phyloP scores from a whole-genome alignment of 2,113 vertebrate genomes.

The Australoheros scitulus region DNA sequence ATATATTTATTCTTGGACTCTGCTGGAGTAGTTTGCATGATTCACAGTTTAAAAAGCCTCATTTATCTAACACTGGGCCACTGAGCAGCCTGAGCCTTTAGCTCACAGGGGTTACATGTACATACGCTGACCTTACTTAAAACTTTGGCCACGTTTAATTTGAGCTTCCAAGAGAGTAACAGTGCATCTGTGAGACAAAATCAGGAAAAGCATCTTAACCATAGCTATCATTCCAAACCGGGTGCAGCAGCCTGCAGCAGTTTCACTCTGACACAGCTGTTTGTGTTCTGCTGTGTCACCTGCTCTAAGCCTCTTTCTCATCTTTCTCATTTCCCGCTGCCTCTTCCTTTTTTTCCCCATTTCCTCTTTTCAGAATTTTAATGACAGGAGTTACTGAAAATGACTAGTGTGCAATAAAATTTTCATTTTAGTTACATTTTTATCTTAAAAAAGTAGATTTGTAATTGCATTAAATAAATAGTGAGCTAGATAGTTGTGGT shows the following conservation, averaged over 20 bases:
- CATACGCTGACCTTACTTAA: neutral
- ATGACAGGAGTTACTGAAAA: neutral
- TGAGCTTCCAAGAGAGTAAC: neutral
- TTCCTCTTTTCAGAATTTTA: neutral
- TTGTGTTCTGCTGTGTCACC: neutral
- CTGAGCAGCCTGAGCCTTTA: neutral
- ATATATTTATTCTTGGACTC: neutral
- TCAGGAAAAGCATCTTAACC: neutral
- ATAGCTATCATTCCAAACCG: neutral
- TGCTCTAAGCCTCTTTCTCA: neutral
- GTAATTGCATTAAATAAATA: neutral
- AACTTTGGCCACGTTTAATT: neutral
- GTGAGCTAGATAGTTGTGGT: neutral
- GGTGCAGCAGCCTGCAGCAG: neutral
- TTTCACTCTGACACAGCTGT: neutral
- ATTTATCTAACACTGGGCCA: neutral
- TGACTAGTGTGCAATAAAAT: fast-evolving
- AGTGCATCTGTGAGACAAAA: neutral
- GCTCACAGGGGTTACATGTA: neutral
- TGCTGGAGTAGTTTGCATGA: neutral
- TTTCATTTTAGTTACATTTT: neutral
- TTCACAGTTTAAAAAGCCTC: neutral
- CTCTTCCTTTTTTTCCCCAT: neutral
- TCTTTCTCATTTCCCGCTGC: fast-evolving
- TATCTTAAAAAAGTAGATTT: neutral